Conservation (phyloP, 1,140 invertebrate genomes). For the Neoseiulus cucumeris region DNA sequence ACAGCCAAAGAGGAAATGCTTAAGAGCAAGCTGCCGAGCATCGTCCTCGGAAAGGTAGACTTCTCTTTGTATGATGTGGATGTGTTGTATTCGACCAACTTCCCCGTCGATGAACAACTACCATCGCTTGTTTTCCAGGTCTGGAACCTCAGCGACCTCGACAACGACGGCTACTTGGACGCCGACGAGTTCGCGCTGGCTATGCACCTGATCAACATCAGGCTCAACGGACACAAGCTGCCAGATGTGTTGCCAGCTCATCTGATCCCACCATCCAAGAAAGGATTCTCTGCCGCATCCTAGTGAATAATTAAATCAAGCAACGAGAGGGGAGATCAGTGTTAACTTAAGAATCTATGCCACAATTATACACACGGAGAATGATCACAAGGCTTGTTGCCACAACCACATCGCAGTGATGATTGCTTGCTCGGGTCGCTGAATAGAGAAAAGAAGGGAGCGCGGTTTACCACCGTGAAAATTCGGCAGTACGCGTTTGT, state of each 20-base stretch:
- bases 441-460: no score
- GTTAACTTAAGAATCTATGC: no score
- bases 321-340: no score
- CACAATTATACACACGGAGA: no score
- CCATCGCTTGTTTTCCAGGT: conserved; percentile 37
- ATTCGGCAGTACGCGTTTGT: no score
- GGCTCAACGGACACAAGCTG: conserved; percentile 82
- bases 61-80: no score
- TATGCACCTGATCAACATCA: conserved; percentile 90
- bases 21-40: conserved; percentile 94
- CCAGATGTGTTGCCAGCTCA: conserved; percentile 74
- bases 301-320: neutral
- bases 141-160: conserved; percentile 92
- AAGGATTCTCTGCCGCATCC: neutral
- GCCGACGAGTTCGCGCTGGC: conserved; percentile 92
- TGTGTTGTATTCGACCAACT: no score
- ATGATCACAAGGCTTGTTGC: no score
- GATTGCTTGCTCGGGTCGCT: no score
- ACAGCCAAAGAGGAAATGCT: conserved; percentile 63
- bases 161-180: conserved; percentile 88
- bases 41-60: conserved; percentile 60
- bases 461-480: no score
- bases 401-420: no score
- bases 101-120: no score
- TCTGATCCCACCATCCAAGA: conserved; percentile 81